phyloP scores from a whole-genome alignment of 2,888 invertebrate species.

The Lithophane ornitopus region DNA sequence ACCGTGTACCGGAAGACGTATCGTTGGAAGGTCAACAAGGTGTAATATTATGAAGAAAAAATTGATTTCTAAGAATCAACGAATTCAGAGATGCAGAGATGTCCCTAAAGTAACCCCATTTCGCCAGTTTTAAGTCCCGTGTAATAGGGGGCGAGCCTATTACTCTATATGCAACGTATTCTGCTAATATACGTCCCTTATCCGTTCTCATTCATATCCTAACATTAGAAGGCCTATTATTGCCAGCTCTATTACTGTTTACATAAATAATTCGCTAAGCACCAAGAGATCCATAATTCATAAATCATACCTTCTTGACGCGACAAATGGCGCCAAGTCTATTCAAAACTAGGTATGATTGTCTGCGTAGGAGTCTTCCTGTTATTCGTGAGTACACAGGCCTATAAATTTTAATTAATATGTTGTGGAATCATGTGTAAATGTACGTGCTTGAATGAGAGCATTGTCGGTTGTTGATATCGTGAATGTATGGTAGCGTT shows the following conservation, averaged over 20 bases:
- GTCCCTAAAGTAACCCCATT: too few species aligned
- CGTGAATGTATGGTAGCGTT: too few species aligned
- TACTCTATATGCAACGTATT: too few species aligned
- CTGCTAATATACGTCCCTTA: background rate
- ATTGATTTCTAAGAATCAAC: too few species aligned
- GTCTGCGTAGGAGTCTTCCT: constrained; percentile 44
- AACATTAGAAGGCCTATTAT: background rate
- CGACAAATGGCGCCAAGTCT: constrained; percentile 33
- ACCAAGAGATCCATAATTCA: constrained; percentile 27
- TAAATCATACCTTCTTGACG: background rate
- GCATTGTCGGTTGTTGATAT: background rate
- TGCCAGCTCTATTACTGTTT: background rate
- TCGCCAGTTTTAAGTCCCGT: too few species aligned
- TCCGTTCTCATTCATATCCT: background rate
- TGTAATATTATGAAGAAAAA: too few species aligned
- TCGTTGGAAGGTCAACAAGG: too few species aligned
- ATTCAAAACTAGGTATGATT: constrained; percentile 1
- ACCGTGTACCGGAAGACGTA: too few species aligned
- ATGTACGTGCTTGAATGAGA: constrained; percentile 1
- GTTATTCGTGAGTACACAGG: constrained; percentile 27
- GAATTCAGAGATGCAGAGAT: too few species aligned
- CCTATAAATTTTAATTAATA: constrained; percentile 50
- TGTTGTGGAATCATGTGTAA: constrained; percentile 26
- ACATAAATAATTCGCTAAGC: constrained; percentile 2
- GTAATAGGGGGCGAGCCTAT: too few species aligned